Conservation (phyloP, 2,113 vertebrate genomes). For the Pangasianodon hypophthalmus region DNA sequence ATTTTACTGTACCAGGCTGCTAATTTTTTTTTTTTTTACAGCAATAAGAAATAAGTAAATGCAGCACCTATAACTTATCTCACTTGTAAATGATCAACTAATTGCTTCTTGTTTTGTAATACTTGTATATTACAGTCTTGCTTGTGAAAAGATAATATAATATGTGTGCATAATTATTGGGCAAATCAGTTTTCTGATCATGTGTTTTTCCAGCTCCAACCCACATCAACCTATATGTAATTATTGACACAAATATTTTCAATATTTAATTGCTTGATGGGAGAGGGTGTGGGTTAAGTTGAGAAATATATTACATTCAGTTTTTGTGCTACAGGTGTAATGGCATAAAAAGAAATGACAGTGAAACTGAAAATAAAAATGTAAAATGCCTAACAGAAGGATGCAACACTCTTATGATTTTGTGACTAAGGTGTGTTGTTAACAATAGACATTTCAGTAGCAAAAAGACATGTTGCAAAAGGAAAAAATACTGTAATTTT, state of each 20-base stretch:
- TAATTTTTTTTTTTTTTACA: conserved; percentile 37
- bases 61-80: conserved; percentile 44
- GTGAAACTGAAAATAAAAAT: background rate
- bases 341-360: background rate
- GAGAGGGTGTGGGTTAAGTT: background rate
- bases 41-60: conserved; percentile 56
- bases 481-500: background rate
- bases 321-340: background rate
- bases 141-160: background rate
- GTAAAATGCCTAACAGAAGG: background rate
- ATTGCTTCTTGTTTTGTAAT: background rate
- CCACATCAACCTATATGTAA: background rate
- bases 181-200: background rate
- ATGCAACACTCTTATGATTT: background rate
- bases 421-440: background rate
- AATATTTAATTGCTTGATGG: background rate
- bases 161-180: background rate
- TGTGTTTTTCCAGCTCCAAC: background rate
- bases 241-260: background rate
- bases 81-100: background rate
- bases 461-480: background rate
- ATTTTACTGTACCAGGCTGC: conserved; percentile 40
- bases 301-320: background rate
- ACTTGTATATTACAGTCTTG: background rate
- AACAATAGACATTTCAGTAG: too few species aligned